A percentile compares a stretch with the other conserved stretches of the same genome.
Evolutionary conservation across 2,113 vertebrate genomes (phyloP).

Genomic region (Morone saxatilis): DNA sequence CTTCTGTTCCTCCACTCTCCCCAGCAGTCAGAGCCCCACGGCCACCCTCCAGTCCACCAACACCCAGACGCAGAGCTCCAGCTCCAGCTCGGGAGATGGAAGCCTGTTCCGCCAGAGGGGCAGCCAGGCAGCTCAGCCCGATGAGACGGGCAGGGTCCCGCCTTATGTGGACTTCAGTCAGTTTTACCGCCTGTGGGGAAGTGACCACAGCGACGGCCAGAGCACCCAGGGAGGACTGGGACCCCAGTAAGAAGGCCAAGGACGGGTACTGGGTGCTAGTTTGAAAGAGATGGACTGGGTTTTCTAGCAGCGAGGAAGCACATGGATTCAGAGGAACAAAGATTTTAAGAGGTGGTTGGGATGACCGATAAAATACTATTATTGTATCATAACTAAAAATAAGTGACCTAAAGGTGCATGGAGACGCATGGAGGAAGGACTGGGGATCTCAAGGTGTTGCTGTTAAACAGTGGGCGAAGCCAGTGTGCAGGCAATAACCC

Average conservation of each 20-base stretch:
- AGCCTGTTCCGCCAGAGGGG: slow-evolving; percentile 95
- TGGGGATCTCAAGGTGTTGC: not conserved
- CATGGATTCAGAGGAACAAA: slow-evolving; percentile 16
- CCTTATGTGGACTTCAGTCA: slow-evolving; percentile 98
- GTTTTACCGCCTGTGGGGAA: slow-evolving; percentile 95
- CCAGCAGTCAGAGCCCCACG: slow-evolving; percentile 93
- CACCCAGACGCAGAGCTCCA: slow-evolving; percentile 97
- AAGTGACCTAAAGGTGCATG: slow-evolving; percentile 43
- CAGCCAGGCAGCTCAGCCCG: slow-evolving; percentile 91
- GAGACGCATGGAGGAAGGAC: slow-evolving; percentile 4
- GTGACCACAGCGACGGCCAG: slow-evolving; percentile 89
- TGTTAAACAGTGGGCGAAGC: not conserved
- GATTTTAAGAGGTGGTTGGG: slow-evolving; percentile 13
- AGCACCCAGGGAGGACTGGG: slow-evolving; percentile 72
- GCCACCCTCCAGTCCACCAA: slow-evolving; percentile 96
- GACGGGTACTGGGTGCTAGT: not conserved
- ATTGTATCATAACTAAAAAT: slow-evolving; percentile 32
- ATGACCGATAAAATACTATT: slow-evolving; percentile 12
- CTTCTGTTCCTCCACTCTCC: slow-evolving; percentile 19
- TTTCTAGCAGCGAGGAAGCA: not conserved
- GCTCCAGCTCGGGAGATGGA: slow-evolving; percentile 96
- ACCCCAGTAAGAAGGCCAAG: slow-evolving; percentile 62
- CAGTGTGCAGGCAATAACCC: not conserved
- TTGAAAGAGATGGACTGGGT: not conserved
- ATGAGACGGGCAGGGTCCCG: slow-evolving; percentile 94